phyloP scores from a whole-genome alignment of 2,797 vertebrate species.

The Hafferia zeledoni region DNA sequence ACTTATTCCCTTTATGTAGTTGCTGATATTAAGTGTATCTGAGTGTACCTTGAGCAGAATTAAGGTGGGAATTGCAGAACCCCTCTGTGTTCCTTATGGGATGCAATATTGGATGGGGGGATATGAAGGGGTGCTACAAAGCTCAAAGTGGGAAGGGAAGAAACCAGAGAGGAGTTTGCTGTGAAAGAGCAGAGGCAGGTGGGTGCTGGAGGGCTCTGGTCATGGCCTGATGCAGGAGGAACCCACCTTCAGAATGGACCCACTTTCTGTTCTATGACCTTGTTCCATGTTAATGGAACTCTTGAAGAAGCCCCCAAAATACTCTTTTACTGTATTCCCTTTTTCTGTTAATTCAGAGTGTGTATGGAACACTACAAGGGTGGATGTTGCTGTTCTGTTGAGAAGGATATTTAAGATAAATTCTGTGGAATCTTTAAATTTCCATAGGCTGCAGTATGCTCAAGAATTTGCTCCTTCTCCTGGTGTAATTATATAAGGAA shows the following conservation, averaged over 20 bases:
- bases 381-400: fast-evolving
- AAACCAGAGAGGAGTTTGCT: neutral
- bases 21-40: neutral
- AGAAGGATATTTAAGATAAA: neutral
- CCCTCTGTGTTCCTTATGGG: neutral
- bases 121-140: fast-evolving
- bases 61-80: neutral
- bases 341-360: neutral
- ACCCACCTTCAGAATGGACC: neutral
- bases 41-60: neutral
- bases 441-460: neutral
- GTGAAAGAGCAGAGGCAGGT: neutral
- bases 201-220: neutral
- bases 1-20: neutral
- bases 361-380: neutral
- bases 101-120: neutral
- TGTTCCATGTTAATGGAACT: neutral
- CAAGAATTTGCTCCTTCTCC: neutral
- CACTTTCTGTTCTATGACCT: neutral
- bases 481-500: neutral
- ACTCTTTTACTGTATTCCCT: neutral
- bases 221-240: neutral
- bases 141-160: neutral
- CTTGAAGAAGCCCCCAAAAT: neutral
- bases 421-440: neutral